Base-by-base conservation (phyloP, 2,113 vertebrate species). In the Trematocara zebra region DNA sequence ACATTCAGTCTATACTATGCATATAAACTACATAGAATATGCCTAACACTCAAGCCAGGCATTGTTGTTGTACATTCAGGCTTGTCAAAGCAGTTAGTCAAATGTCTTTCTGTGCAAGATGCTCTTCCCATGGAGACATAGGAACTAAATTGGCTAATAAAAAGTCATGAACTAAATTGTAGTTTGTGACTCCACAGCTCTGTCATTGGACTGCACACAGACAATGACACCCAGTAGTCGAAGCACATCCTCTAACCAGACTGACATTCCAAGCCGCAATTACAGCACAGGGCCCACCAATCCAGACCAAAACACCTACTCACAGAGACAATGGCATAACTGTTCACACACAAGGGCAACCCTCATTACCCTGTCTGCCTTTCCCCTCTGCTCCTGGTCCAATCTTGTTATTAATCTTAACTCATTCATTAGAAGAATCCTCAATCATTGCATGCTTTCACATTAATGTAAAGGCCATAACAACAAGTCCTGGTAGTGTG, bases 291-390 rank as follows among this genome's bases (percentile, higher is more conserved):
- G 88, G 89, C 91, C 95, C 93, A 94, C 94, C 94, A 89, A 95
- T 94, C 92, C 92, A 91, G 93, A 93, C 93, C 92, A 89, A 93
- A 95, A 97, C 96, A 96, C 96, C 96, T 96, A 94, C 95, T 93
- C 91, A 28, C 42, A 14, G 56, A 54, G 79, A 97, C 96, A 97
- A 97, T 91, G 89, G 47, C 82, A 78, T 49, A 81, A 93, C 83
- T 97, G 96, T 97, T 93, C 59, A 61, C 56, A 78, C 83, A 96
- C 95, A 96, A 96, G 93, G 91, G 88, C 85, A 93, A 89, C 89
- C 87, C 92, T 96, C 90, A 90, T 92, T 92, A 90, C 84, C 94
- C 84, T 80, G 79, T 90, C 89, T 89, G 81, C 83, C 74, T 85
- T 86, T 85, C 91, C 82, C 59, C 84, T 85, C 86, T 88, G 88